Percentiles rank a stretch among this genome's conserved stretches.
These are phyloP conservation scores for Bhutanitis thaidina DNA, from an alignment of 2,888 invertebrate species.

Conservation along the genomic window DNA sequence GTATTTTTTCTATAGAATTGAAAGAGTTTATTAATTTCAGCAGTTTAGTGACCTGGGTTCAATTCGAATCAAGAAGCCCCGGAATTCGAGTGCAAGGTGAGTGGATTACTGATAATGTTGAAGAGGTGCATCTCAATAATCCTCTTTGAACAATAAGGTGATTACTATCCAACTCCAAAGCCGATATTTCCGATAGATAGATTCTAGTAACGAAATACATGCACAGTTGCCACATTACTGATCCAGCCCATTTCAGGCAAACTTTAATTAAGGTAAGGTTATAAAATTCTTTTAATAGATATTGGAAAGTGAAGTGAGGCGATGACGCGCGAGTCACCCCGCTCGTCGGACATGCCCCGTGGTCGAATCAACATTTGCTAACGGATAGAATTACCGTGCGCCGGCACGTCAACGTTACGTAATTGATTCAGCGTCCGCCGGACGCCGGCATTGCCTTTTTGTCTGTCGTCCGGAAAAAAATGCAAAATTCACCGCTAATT, in stretches of 20 bases:
- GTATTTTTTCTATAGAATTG: too few relatives aligned
- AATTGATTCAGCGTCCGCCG: conserved; percentile 69
- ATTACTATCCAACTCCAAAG: too few relatives aligned
- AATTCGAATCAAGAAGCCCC: too few relatives aligned
- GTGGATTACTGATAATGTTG: conserved; percentile 62
- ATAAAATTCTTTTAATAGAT: background rate
- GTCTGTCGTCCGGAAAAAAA: conserved; percentile 49
- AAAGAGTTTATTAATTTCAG: too few relatives aligned
- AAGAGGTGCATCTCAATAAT: conserved; percentile 75
- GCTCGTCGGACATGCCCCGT: conserved; percentile 44
- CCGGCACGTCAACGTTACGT: conserved; percentile 62
- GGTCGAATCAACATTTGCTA: conserved; percentile 76
- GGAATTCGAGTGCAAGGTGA: conserved; percentile 38
- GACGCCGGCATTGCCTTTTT: conserved; percentile 59
- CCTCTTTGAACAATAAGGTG: too few relatives aligned
- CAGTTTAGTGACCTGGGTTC: too few relatives aligned
- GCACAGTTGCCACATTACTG: background rate
- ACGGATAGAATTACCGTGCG: conserved; percentile 71
- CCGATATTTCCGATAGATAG: background rate
- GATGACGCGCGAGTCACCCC: conserved; percentile 26
- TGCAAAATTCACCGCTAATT: conserved; percentile 64
- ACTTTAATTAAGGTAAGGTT: background rate
- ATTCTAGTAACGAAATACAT: background rate
- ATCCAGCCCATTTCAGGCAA: background rate
- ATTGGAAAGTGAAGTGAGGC: conserved; percentile 46